phyloP scores from a whole-genome alignment of 2,797 vertebrate species.

The Xyrichtys novacula region DNA sequence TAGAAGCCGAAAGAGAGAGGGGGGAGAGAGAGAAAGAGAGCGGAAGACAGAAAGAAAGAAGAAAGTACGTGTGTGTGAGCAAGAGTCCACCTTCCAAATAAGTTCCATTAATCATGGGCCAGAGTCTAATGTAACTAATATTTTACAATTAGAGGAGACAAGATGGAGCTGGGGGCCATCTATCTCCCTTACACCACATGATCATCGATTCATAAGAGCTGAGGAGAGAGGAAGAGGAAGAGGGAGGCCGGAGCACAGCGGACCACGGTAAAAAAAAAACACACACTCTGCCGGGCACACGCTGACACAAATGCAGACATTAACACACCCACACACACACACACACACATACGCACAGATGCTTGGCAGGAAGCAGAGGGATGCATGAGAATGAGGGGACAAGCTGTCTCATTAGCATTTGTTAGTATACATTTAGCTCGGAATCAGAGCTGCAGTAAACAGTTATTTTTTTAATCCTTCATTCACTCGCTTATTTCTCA shows the following conservation, averaged over 20 bases:
- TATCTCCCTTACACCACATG: conserved; percentile 99
- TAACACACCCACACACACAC: conserved; percentile 45
- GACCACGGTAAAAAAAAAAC: conserved; percentile 50
- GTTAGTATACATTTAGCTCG: conserved; percentile 34
- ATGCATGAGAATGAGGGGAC: conserved; percentile 53
- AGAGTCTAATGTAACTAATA: conserved; percentile 99
- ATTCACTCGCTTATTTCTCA: neutral
- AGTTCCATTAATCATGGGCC: conserved; percentile 99
- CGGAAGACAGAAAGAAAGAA: conserved; percentile 18
- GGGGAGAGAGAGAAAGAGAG: conserved; percentile 45
- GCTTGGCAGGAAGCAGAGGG: conserved; percentile 59
- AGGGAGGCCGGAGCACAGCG: conserved; percentile 66
- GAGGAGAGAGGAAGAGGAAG: conserved; percentile 90
- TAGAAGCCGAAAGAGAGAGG: conserved; percentile 48
- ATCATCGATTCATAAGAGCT: conserved; percentile 99
- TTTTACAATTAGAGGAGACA: conserved; percentile 99
- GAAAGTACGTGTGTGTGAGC: conserved; percentile 67
- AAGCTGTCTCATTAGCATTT: conserved; percentile 64
- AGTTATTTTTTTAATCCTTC: conserved; percentile 1
- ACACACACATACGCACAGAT: conserved; percentile 52
- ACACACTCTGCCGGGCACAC: conserved; percentile 18
- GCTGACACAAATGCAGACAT: conserved; percentile 31
- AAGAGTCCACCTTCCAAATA: conserved; percentile 98
- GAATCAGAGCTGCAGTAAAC: conserved; percentile 10
- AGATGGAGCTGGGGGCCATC: conserved; percentile 98